Evolutionary conservation across 2,888 invertebrate genomes (phyloP).

Genomic region (Priocnemis perturbator): DNA sequence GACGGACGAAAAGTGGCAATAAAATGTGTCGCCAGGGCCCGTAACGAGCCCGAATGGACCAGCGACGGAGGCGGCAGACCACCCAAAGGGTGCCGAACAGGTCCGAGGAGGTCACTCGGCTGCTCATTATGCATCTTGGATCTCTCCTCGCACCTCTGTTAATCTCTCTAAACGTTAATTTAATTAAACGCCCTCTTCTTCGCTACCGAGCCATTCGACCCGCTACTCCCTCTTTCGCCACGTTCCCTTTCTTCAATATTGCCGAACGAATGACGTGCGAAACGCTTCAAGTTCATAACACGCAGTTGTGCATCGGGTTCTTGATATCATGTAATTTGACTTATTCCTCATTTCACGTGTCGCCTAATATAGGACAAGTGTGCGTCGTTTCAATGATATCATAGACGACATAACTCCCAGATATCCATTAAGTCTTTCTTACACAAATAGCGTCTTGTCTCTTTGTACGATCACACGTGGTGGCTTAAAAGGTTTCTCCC

Average conservation of each 20-base stretch:
- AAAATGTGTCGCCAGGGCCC: constrained; percentile 70
- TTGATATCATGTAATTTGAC: no score
- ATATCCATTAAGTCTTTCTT: constrained; percentile 44
- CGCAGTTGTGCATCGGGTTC: no score
- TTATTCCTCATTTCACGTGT: no score
- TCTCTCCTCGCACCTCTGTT: constrained; percentile 74
- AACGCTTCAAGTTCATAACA: no score
- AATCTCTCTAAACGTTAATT: constrained; percentile 75
- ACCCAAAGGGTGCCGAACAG: constrained; percentile 71
- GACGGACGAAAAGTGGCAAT: constrained; percentile 71
- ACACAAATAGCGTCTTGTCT: constrained; percentile 2
- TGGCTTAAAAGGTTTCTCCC: constrained; percentile 15
- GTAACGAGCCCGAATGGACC: constrained; percentile 68
- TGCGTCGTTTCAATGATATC: no score
- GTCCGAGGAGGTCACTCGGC: constrained; percentile 64
- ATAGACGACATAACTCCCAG: constrained; percentile 20
- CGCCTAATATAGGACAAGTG: no score
- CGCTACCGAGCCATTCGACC: constrained; percentile 45
- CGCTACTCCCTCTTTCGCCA: constrained; percentile 50
- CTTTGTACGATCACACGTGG: not conserved
- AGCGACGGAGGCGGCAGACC: constrained; percentile 66
- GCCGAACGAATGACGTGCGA: no score
- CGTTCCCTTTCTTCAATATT: constrained; percentile 45
- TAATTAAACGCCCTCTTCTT: constrained; percentile 71
- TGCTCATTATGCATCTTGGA: constrained; percentile 75